Percentiles rank a stretch among this genome's conserved stretches.
Evolutionary conservation across 2,113 vertebrate genomes (phyloP).

Genomic region (Ciconia stormi): DNA sequence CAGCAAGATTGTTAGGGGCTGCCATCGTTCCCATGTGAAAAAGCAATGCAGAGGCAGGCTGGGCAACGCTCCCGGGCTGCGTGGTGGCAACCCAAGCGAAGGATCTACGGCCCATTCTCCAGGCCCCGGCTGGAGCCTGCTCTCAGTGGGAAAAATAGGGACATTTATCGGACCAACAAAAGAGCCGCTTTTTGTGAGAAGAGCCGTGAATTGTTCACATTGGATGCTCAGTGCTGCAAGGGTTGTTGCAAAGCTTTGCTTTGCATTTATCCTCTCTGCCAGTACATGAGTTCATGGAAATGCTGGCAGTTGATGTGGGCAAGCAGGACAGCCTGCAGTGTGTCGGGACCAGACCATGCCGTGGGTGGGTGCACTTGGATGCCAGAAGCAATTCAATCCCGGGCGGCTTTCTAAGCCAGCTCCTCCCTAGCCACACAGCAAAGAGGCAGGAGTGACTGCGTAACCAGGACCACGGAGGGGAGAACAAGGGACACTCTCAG

Average conservation of each 20-base stretch:
- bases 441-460: rapidly evolving
- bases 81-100: neutral
- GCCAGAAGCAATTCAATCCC: neutral
- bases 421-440: neutral
- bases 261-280: neutral
- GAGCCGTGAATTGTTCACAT: rapidly evolving
- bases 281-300: neutral
- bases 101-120: neutral
- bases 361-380: neutral
- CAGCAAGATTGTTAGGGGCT: neutral
- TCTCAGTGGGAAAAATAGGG: neutral
- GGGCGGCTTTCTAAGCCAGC: neutral
- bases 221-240: neutral
- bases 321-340: neutral
- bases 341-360: neutral
- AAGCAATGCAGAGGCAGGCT: neutral
- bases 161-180: neutral
- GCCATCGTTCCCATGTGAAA: neutral
- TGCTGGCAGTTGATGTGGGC: neutral
- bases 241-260: neutral
- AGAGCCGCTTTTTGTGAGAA: neutral
- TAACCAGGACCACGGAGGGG: too few relatives aligned
- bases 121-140: neutral
- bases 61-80: rapidly evolving
- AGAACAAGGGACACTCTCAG: neutral